These are phyloP conservation scores for Aproaerema taeniolella DNA, from an alignment of 2,888 invertebrate genomes.

Conservation along the genomic window DNA sequence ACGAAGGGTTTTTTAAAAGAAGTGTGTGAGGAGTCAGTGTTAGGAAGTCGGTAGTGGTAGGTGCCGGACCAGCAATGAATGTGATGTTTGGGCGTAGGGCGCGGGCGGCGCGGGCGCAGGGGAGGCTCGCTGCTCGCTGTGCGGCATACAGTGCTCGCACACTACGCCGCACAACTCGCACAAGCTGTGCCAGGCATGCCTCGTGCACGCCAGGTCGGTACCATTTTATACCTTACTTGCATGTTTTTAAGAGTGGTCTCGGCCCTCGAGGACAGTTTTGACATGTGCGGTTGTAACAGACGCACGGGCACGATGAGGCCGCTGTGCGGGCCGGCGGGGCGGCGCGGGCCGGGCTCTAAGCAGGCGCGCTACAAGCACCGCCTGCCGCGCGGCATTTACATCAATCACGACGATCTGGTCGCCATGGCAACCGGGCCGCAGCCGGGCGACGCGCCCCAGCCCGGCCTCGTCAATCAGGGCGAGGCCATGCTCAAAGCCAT, in stretches of 20 bases:
- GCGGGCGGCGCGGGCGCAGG: slow-evolving; percentile 61
- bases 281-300: slow-evolving; percentile 77
- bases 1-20: slow-evolving; percentile 72
- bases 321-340: slow-evolving; percentile 83
- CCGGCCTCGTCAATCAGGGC: slow-evolving; percentile 79
- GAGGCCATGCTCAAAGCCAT: slow-evolving; percentile 93
- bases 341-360: slow-evolving; percentile 74
- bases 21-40: slow-evolving; percentile 59
- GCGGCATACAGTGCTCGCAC: slow-evolving; percentile 73
- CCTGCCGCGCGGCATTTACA: slow-evolving; percentile 97
- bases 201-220: slow-evolving; percentile 79
- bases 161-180: slow-evolving; percentile 73
- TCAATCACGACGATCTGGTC: slow-evolving; percentile 97
- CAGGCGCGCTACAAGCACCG: slow-evolving; percentile 84
- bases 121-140: slow-evolving; percentile 69
- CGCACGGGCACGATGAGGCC: slow-evolving; percentile 89
- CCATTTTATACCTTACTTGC: slow-evolving; percentile 13
- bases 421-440: slow-evolving; percentile 90
- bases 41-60: slow-evolving; percentile 8
- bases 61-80: slow-evolving; percentile 48
- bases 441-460: slow-evolving; percentile 72
- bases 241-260: slow-evolving; percentile 35
- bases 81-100: slow-evolving; percentile 70
- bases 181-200: slow-evolving; percentile 76
- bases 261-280: slow-evolving; percentile 26